Base-by-base conservation (phyloP, 2,888 invertebrate genomes). In the Trachelus troglodyta region DNA sequence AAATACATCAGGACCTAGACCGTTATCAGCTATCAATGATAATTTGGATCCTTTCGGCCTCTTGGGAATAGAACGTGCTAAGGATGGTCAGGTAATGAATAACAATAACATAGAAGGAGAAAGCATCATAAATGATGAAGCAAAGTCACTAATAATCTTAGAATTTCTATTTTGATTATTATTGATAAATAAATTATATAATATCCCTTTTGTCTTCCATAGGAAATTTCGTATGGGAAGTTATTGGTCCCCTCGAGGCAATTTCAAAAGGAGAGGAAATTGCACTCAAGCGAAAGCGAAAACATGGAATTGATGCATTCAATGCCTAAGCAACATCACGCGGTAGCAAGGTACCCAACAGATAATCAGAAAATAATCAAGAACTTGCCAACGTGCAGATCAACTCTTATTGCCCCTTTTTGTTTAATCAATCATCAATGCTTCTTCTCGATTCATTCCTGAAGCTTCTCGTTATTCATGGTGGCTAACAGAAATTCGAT, bases 141-240 rank as follows among this genome's bases (percentile, higher is more conserved):
- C 1, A 23, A 56, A 9, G 23, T 56, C 23, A 56, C 9, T 71
- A 12, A 71, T 1, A 71, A 71, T 71, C 31, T 1, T 71, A 33
- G 4, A 11, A 71, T 71, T 71, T 56, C 56, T 9, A 56, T 56
- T 2, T 56, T 23, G 40, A 40, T 40, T 56, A 56, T 56, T 56
- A 56, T 56, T 56, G 9, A 56, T 56, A 23, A 56, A 23, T 23
- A 23, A 56, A 56, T 23, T 56, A 23, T 56, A 23, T 56, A 56
- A 56, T 56, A 6, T 56, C 23, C 56, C 23, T 56, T 56, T 71
- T 31, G 3, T 71, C 80, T 79, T 79, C 87, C 88, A 69, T 87
- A 96, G 95, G 97, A 98, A 92, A 95, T 97, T 86, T 98, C 98
- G 31, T 98, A 98, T 92, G 96, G 96, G 69, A 96, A 96, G 89